Evolutionary conservation across 2,888 invertebrate species (phyloP), one percentile per base, ranked within the genome.

Genomic region (Erebia ligea): DNA sequence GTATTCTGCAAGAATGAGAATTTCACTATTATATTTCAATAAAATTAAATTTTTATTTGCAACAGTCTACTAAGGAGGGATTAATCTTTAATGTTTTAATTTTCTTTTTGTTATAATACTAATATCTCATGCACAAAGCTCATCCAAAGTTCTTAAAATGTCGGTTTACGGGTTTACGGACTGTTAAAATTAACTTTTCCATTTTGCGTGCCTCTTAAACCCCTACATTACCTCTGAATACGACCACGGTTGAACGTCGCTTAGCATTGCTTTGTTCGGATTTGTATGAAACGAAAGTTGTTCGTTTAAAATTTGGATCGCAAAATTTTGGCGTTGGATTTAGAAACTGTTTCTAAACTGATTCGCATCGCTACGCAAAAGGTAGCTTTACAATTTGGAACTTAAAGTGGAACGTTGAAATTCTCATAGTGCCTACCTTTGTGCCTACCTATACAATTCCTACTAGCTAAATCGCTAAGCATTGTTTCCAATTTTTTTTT

Each of bases 161-260:
- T n/a, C n/a, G n/a, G n/a, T n/a, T n/a, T n/a, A n/a, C n/a, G n/a
- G n/a, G n/a, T n/a, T n/a, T n/a, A n/a, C n/a, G n/a, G n/a, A n/a
- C n/a, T n/a, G n/a, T n/a, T 84, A 84, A 85, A 87, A 85, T 87
- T 86, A 85, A 85, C 85, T 87, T 84, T 86, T 83, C 82, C 83
- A 83, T 85, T 86, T 81, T 80, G 79, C 78, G 76, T 79, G 81
- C 76, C 79, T 79, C 79, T 79, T 82, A 82, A 84, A 78, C 80
- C 78, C 78, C 79, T 78, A 81, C 76, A 80, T 79, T 76, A 76
- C 76, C 76, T 75, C 77, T 79, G 76, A 82, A 82, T 80, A 76
- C 76, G 76, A 70, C 48, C 61, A 62, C 71, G 68, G 75, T 72
- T 75, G 64, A 71, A 68, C 72, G 70, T 71, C 70, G 73, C 50